Percentiles rank a stretch among this genome's conserved stretches.
These are phyloP conservation scores for Agrilus cyanescens DNA, from an alignment of 2,888 invertebrate genomes.

Conservation along the genomic window DNA sequence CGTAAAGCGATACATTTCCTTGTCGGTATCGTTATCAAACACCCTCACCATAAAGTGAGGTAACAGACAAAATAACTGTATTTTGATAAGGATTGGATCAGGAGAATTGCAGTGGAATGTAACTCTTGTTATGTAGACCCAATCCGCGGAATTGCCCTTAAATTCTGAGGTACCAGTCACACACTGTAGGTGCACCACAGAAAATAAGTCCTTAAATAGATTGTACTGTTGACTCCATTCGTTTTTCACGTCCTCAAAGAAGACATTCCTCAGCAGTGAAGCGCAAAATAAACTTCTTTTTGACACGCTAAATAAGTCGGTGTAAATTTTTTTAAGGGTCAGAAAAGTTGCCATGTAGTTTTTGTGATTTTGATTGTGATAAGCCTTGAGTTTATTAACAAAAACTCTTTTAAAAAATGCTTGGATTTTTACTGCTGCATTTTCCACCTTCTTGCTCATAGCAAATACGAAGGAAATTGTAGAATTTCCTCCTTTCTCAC, in stretches of 20 bases:
- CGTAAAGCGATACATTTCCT: conserved; percentile 21
- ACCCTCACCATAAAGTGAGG: conserved; percentile 22
- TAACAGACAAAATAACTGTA: conserved; percentile 22
- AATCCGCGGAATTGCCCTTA: conserved; percentile 10
- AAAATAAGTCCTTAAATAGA: conserved; percentile 19
- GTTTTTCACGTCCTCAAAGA: conserved; percentile 16
- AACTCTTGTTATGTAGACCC: conserved; percentile 23
- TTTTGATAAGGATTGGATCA: conserved; percentile 17
- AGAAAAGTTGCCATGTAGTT: conserved; percentile 20
- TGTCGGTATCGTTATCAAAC: conserved; percentile 27
- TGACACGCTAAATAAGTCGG: conserved; percentile 20
- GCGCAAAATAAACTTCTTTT: conserved; percentile 15
- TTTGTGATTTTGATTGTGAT: conserved; percentile 18
- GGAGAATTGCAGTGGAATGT: conserved; percentile 20
- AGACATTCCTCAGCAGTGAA: conserved; percentile 21
- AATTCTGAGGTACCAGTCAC: conserved; percentile 13
- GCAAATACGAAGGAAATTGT: conserved; percentile 15
- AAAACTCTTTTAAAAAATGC: conserved; percentile 24
- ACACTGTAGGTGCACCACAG: conserved; percentile 17
- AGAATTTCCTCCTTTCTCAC: not conserved
- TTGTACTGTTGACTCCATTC: conserved; percentile 16
- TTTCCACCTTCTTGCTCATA: conserved; percentile 18
- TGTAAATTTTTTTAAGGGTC: conserved; percentile 21
- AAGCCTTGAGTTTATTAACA: conserved; percentile 18
- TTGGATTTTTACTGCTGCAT: conserved; percentile 25